Evolutionary conservation across 2,888 invertebrate genomes (phyloP).

Genomic region (Willowsia nigromaculata): DNA sequence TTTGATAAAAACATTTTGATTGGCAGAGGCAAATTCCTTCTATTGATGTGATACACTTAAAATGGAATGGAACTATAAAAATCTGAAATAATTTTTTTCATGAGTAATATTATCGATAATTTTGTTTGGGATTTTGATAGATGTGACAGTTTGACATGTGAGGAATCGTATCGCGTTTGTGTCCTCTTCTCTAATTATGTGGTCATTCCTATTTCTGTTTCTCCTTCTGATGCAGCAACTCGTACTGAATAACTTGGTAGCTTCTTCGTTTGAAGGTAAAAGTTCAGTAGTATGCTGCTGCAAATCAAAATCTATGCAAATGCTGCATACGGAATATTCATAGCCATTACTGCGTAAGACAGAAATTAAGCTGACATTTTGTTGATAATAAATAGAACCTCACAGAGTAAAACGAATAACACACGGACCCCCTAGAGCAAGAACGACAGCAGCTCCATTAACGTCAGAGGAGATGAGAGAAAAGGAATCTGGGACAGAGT

Average conservation of each 20-base stretch:
- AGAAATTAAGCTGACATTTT: too few species aligned
- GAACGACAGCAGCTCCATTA: conserved; percentile 8
- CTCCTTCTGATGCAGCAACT: neutral
- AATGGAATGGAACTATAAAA: neutral
- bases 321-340: too few species aligned
- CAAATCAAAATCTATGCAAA: too few species aligned
- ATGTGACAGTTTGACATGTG: conserved; percentile 40
- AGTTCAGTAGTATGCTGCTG: too few species aligned
- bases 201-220: conserved; percentile 15
- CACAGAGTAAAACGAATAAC: conserved; percentile 39
- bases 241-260: neutral
- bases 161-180: too few species aligned
- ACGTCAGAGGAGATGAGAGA: conserved; percentile 54
- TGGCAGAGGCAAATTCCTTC: neutral
- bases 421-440: conserved; percentile 3
- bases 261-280: neutral
- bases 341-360: too few species aligned
- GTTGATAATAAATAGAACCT: neutral
- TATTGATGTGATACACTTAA: neutral
- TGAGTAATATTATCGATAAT: neutral
- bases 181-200: neutral
- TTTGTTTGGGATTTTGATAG: neutral
- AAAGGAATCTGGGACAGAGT: conserved; percentile 40
- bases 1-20: neutral
- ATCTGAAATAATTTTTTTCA: neutral